Evolutionary conservation across 1,140 invertebrate species (phyloP).

Genomic region (Drosophila sp.): DNA sequence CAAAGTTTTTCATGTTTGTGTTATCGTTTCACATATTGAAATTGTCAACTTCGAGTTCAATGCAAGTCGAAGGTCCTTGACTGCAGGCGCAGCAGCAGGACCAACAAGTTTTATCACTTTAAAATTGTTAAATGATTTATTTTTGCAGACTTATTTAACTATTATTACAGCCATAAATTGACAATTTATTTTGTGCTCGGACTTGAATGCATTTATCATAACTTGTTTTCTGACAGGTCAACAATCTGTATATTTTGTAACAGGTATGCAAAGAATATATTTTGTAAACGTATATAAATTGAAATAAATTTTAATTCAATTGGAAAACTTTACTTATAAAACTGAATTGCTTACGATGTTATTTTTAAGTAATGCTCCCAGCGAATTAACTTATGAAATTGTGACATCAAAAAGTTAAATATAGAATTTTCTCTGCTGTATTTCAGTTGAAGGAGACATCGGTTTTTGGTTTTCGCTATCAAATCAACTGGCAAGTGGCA

Average conservation of each 20-base stretch:
- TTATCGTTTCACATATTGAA: slow-evolving; percentile 48
- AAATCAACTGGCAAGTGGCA: background rate
- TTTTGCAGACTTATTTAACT: slow-evolving; percentile 5
- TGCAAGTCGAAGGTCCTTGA: slow-evolving; percentile 18
- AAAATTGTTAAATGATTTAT: slow-evolving; percentile 39
- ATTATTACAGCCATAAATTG: slow-evolving; percentile 6
- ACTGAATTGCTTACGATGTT: too few species aligned
- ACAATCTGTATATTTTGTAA: too few species aligned
- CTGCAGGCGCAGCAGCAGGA: slow-evolving; percentile 8
- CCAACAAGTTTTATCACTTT: slow-evolving; percentile 37
- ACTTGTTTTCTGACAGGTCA: background rate
- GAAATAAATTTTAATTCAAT: too few species aligned
- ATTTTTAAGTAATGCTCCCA: too few species aligned
- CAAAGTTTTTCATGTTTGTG: slow-evolving; percentile 21
- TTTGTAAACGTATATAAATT: too few species aligned
- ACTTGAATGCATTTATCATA: background rate
- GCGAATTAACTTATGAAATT: too few species aligned
- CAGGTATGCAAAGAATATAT: too few species aligned
- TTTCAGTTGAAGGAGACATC: too few species aligned
- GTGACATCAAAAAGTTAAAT: too few species aligned
- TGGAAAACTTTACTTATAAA: too few species aligned
- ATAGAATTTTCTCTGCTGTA: too few species aligned
- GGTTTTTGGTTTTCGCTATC: background rate
- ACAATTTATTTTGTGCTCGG: background rate
- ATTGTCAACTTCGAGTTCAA: slow-evolving; percentile 23